Conservation (phyloP, 2,113 vertebrate genomes). For the Eptesicus fuscus region DNA sequence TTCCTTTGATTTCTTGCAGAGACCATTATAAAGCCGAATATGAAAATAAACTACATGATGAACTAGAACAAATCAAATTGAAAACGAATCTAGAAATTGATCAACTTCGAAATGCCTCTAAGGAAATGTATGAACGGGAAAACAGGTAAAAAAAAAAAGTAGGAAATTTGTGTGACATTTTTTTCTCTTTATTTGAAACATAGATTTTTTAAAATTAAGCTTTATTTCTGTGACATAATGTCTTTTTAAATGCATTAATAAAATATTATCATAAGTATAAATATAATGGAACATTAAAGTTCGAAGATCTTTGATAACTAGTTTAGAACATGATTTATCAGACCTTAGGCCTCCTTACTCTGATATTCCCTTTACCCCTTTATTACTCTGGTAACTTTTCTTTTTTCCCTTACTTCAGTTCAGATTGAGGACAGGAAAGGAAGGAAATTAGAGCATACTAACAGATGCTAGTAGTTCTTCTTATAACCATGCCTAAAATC, state of each 20-base stretch:
- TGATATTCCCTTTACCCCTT: not conserved
- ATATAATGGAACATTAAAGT: slow-evolving; percentile 15
- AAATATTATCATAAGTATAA: slow-evolving; percentile 4
- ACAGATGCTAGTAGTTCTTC: not conserved
- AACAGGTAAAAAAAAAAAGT: slow-evolving; percentile 88
- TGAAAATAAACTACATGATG: slow-evolving; percentile 91
- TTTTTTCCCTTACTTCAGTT: not conserved
- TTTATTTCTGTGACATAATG: not conserved
- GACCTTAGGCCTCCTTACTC: not conserved
- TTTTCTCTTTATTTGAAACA: not conserved
- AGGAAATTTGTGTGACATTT: not conserved
- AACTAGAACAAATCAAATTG: slow-evolving; percentile 92
- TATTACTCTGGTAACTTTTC: not conserved
- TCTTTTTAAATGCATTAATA: not conserved
- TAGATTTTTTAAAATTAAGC: slow-evolving; percentile 38
- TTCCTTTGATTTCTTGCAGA: slow-evolving; percentile 80
- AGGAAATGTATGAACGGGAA: slow-evolving; percentile 98
- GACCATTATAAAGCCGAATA: slow-evolving; percentile 96
- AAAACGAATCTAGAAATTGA: slow-evolving; percentile 97
- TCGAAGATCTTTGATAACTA: slow-evolving; percentile 6
- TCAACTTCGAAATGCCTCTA: slow-evolving; percentile 91
- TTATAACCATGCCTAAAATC: not conserved
- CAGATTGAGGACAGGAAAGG: not conserved
- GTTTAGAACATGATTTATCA: not conserved
- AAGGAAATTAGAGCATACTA: not conserved